Evolutionary conservation across 2,888 invertebrate genomes (phyloP).

Genomic region (Heliconius sara): DNA sequence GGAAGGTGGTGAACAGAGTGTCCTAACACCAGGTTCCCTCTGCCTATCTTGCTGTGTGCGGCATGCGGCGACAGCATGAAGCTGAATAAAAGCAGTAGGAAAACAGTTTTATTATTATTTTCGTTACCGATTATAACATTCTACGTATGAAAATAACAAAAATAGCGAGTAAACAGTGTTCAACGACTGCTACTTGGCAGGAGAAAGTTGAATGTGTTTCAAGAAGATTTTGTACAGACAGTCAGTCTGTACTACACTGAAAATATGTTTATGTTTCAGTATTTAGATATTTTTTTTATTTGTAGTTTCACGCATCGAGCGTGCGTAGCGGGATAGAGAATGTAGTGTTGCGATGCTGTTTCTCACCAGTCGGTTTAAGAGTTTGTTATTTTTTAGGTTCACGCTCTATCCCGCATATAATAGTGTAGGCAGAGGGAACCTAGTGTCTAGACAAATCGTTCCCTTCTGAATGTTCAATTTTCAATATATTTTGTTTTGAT

Average conservation of each 20-base stretch:
- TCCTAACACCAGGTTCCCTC: too few relatives aligned
- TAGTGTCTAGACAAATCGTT: too few relatives aligned
- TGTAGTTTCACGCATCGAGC: neutral
- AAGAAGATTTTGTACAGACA: slow-evolving; percentile 42
- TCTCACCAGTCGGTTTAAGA: neutral
- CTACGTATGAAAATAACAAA: slow-evolving; percentile 28
- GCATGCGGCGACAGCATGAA: too few relatives aligned
- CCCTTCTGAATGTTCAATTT: too few relatives aligned
- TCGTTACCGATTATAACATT: neutral
- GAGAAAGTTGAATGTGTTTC: slow-evolving; percentile 51
- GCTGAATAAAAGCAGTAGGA: neutral
- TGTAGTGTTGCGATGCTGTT: too few relatives aligned
- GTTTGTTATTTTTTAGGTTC: too few relatives aligned
- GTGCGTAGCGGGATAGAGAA: neutral
- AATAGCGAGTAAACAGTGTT: slow-evolving; percentile 34
- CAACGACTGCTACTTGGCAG: slow-evolving; percentile 43
- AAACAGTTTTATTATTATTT: neutral
- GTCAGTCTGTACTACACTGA: slow-evolving; percentile 36
- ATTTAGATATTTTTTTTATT: neutral
- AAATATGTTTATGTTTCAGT: slow-evolving; percentile 4
- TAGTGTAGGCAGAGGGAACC: too few relatives aligned
- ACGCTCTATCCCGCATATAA: too few relatives aligned
- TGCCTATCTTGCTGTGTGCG: too few relatives aligned
- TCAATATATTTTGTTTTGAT: too few relatives aligned
- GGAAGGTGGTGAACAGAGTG: too few relatives aligned